Percentiles rank a stretch among this genome's conserved stretches.
These are phyloP conservation scores for Idaea dimidiata DNA, from an alignment of 2,888 invertebrate species.

Conservation along the genomic window DNA sequence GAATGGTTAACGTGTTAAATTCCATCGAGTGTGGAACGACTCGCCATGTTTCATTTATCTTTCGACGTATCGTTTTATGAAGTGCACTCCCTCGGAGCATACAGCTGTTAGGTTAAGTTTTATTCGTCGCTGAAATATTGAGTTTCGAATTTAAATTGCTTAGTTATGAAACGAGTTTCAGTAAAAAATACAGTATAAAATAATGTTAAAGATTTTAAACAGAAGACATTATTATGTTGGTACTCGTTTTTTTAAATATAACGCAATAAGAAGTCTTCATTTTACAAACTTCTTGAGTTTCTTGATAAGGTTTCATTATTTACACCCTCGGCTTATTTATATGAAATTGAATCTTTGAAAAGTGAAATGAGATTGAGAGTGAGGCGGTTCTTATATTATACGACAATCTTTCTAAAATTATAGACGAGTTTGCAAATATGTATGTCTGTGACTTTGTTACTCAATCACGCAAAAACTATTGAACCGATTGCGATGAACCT, in stretches of 20 bases:
- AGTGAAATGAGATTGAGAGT: conserved; percentile 6
- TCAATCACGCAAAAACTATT: no score
- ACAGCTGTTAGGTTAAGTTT: neutral
- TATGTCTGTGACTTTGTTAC: no score
- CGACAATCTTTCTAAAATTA: no score
- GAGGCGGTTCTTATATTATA: neutral
- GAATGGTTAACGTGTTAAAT: conserved; percentile 61
- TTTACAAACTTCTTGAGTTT: conserved; percentile 14
- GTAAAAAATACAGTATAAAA: no score
- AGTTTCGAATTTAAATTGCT: neutral
- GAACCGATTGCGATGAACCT: no score
- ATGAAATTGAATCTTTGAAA: conserved; percentile 14
- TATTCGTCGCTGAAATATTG: neutral
- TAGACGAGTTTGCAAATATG: no score
- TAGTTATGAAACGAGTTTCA: neutral
- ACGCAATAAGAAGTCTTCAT: neutral
- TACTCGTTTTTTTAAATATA: conserved; percentile 6
- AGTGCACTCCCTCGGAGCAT: conserved; percentile 16
- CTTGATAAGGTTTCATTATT: conserved; percentile 12
- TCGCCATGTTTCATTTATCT: conserved; percentile 52
- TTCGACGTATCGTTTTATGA: conserved; percentile 33
- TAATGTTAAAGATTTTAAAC: no score
- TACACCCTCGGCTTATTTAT: conserved; percentile 13
- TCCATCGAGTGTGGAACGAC: conserved; percentile 53
- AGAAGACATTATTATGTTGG: neutral